phyloP scores from a whole-genome alignment of 1,140 invertebrate genomes.

The Drosophila setifemur region DNA sequence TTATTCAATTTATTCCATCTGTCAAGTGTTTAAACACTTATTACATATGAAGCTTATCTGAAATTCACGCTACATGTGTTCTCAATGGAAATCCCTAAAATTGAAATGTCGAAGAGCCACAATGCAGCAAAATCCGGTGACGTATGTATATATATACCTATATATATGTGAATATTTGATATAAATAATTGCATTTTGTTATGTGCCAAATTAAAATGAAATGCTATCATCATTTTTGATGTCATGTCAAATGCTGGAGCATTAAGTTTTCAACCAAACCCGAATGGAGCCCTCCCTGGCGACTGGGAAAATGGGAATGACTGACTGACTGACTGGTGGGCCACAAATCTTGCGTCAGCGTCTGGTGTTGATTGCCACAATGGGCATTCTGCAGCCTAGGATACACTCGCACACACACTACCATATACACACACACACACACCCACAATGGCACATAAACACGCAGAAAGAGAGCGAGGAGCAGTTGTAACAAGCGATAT shows the following conservation, averaged over 20 bases:
- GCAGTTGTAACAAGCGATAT: conserved; percentile 73
- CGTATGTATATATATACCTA: conserved; percentile 12
- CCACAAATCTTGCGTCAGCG: conserved; percentile 73
- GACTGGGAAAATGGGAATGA: no score
- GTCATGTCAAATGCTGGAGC: conserved; percentile 53
- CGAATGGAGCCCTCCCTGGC: conserved; percentile 13
- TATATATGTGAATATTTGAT: conserved; percentile 24
- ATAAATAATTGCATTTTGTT: conserved; percentile 38
- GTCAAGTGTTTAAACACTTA: no score
- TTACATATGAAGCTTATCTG: no score
- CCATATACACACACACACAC: neutral
- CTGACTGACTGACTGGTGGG: conserved; percentile 38
- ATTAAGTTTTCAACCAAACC: conserved; percentile 54
- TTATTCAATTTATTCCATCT: no score
- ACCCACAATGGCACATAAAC: neutral
- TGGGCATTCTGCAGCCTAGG: conserved; percentile 51
- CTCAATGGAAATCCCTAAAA: no score
- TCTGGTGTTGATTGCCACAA: conserved; percentile 76
- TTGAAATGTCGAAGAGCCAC: no score
- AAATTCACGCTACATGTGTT: no score
- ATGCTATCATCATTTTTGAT: conserved; percentile 63
- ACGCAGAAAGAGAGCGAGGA: neutral
- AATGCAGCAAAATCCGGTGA: no score
- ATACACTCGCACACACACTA: conserved; percentile 20
- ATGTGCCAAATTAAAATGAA: conserved; percentile 51